Conservation (phyloP, 2,113 vertebrate genomes). For the Percina caprodes region DNA sequence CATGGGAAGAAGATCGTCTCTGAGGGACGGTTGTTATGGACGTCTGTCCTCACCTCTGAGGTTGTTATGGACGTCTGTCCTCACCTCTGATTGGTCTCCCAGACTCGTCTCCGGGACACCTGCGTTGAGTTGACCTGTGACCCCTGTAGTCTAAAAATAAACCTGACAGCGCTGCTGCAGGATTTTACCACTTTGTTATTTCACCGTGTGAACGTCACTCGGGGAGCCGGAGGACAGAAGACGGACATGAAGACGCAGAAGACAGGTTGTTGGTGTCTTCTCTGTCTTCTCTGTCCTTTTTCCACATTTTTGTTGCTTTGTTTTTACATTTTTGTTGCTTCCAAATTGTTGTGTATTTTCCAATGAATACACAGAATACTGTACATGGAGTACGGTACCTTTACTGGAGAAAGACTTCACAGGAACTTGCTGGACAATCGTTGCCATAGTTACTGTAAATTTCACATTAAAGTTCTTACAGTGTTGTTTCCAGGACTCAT, state of each 20-base stretch:
- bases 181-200: constrained; percentile 22
- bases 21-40: not conserved
- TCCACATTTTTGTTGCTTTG: too few relatives aligned
- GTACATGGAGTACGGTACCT: too few relatives aligned
- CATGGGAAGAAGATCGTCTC: constrained; percentile 4
- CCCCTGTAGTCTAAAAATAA: constrained; percentile 71
- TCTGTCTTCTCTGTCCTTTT: not conserved
- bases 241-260: not conserved
- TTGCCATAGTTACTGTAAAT: too few relatives aligned
- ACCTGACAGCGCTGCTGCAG: constrained; percentile 49
- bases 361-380: too few relatives aligned
- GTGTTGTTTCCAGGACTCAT: too few relatives aligned
- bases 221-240: constrained; percentile 21
- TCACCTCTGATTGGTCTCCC: constrained; percentile 50
- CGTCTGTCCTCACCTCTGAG: too few relatives aligned
- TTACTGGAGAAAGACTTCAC: too few relatives aligned
- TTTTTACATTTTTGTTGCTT: too few relatives aligned
- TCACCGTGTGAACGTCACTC: constrained; percentile 8
- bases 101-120: constrained; percentile 35
- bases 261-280: not conserved
- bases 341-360: too few relatives aligned
- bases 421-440: too few relatives aligned
- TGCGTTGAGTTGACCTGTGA: constrained; percentile 58
- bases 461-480: too few relatives aligned
- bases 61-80: constrained; percentile 21